Evolutionary conservation across 2,113 vertebrate species (phyloP).

Genomic region (Rhipidura dahli): DNA sequence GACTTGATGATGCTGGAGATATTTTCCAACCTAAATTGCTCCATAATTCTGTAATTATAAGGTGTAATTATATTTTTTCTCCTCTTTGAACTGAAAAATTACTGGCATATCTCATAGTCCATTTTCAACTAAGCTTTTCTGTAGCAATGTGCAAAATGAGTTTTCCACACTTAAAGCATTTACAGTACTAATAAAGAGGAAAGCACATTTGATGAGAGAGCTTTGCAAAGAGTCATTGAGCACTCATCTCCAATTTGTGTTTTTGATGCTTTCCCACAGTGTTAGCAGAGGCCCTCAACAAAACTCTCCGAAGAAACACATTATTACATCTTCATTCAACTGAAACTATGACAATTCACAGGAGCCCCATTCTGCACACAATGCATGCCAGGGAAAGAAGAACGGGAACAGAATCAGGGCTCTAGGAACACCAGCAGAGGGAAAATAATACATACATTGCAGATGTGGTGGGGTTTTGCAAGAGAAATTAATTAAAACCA

Average conservation of each 20-base stretch:
- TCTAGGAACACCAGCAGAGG: neutral
- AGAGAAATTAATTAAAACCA: neutral
- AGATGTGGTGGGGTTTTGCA: neutral
- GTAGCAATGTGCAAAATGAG: neutral
- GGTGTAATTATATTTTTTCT: neutral
- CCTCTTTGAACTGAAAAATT: neutral
- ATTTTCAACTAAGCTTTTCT: neutral
- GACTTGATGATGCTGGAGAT: neutral
- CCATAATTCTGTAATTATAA: neutral
- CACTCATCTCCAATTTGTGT: neutral
- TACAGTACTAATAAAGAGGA: neutral
- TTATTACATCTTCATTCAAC: neutral
- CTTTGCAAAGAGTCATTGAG: neutral
- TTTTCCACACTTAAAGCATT: neutral
- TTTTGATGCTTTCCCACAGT: neutral
- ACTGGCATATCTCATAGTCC: neutral
- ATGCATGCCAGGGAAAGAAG: neutral
- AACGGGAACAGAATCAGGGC: neutral
- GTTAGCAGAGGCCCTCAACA: neutral
- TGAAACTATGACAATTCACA: neutral
- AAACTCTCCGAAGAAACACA: neutral
- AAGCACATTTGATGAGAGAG: neutral
- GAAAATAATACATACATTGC: neutral
- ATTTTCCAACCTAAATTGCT: neutral
- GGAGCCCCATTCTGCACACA: neutral